A percentile compares a stretch with the other conserved stretches of the same genome.
phyloP scores from a whole-genome alignment of 2,888 invertebrate species.

The Allophyes oxyacanthae region DNA sequence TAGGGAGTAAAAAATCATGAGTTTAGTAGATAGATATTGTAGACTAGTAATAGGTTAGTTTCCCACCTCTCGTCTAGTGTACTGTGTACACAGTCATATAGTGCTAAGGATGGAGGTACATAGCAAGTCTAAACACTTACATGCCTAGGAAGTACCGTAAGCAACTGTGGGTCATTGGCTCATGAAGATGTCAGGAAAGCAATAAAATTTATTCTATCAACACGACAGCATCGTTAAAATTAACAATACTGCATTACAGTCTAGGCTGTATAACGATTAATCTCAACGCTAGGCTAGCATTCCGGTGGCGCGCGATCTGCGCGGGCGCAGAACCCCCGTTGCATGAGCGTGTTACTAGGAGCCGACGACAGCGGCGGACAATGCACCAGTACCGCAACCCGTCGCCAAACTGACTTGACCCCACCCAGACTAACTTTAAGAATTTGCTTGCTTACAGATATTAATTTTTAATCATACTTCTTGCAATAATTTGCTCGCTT shows the following conservation, averaged over 20 bases:
- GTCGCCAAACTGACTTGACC: conserved; percentile 54
- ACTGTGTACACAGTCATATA: conserved; percentile 58
- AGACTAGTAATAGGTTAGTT: conserved; percentile 26
- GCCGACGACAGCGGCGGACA: conserved; percentile 45
- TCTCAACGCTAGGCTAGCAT: conserved; percentile 44
- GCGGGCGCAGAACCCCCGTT: conserved; percentile 29
- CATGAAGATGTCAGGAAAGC: conserved; percentile 79
- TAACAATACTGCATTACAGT: conserved; percentile 67
- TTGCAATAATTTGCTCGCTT: too few relatives aligned
- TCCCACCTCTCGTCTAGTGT: conserved; percentile 40
- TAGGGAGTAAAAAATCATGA: conserved; percentile 2
- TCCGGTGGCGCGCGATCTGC: conserved; percentile 41
- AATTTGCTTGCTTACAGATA: neutral
- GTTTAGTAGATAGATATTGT: conserved; percentile 13
- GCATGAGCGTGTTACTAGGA: conserved; percentile 29
- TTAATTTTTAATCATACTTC: neutral
- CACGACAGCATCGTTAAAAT: conserved; percentile 69
- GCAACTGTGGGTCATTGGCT: conserved; percentile 81
- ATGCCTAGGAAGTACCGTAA: conserved; percentile 77
- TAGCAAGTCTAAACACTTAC: conserved; percentile 64
- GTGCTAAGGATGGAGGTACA: conserved; percentile 68
- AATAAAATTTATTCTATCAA: conserved; percentile 76
- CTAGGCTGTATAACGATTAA: conserved; percentile 59
- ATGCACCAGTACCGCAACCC: conserved; percentile 59
- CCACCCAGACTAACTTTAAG: conserved; percentile 48